A percentile compares a stretch with the other conserved stretches of the same genome.
Conservation (phyloP, 2,797 vertebrate genomes). For the Cynopterus sphinx region DNA sequence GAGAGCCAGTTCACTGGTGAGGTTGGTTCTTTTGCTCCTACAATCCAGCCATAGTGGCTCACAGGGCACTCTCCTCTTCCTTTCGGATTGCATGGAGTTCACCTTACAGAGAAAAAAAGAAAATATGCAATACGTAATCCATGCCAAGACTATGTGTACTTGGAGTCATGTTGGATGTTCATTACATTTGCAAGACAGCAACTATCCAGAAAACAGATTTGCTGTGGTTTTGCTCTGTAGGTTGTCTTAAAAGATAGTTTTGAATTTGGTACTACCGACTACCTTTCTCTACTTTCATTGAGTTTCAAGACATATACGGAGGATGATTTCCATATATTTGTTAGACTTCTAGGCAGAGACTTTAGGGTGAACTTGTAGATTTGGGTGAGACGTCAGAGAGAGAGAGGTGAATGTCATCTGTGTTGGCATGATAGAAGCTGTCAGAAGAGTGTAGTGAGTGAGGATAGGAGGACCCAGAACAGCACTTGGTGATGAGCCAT, state of each 20-base stretch:
- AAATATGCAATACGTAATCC: not conserved
- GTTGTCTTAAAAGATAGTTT: not conserved
- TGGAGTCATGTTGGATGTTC: not conserved
- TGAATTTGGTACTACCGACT: not conserved
- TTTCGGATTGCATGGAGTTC: not conserved
- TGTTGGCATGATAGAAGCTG: not conserved
- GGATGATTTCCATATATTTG: not conserved
- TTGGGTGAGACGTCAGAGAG: not conserved
- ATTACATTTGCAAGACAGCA: not conserved
- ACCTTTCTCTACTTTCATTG: not conserved
- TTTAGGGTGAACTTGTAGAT: not conserved
- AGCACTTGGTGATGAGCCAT: not conserved
- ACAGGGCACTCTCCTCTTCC: not conserved
- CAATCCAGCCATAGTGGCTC: not conserved
- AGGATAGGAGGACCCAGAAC: not conserved
- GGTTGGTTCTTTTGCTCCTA: not conserved
- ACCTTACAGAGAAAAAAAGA: not conserved
- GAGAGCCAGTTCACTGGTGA: not conserved
- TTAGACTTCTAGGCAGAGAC: not conserved
- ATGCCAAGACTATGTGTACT: not conserved
- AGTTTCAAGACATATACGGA: not conserved
- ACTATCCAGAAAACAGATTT: not conserved
- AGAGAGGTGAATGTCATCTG: not conserved
- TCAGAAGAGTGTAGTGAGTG: not conserved
- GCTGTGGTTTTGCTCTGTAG: not conserved